Conservation (phyloP, 2,888 invertebrate genomes). For the Ryuthela nishihirai region DNA sequence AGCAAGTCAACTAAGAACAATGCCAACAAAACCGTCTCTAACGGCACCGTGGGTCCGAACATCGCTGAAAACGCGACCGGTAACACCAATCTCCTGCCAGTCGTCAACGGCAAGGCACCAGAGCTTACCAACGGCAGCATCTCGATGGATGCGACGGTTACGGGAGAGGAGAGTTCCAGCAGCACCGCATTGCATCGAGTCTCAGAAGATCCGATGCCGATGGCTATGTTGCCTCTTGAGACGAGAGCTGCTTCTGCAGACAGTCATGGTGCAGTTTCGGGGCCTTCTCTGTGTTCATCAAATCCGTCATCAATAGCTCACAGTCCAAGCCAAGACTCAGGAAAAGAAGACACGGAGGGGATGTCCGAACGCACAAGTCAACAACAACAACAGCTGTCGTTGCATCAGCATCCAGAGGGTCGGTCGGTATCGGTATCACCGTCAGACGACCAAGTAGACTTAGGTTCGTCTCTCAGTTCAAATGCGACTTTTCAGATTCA, state of each 20-base stretch:
- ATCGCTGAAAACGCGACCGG: not conserved
- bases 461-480: conserved; percentile 1
- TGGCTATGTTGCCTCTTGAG: conserved; percentile 5
- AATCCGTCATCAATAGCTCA: no score
- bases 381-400: no score
- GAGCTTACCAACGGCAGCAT: conserved; percentile 19
- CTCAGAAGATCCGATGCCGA: conserved; percentile 8
- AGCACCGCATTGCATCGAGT: conserved; percentile 2
- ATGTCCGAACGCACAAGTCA: no score
- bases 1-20: conserved; percentile 29
- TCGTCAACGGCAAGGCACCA: conserved; percentile 15
- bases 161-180: conserved; percentile 10
- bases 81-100: conserved; percentile 2
- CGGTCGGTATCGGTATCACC: no score
- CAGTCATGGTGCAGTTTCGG: no score
- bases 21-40: conserved; percentile 9
- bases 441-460: no score
- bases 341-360: no score
- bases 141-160: conserved; percentile 12
- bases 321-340: no score
- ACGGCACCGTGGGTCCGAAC: not conserved
- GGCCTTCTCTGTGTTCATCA: no score
- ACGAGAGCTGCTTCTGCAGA: conserved; percentile 12
- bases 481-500: conserved; percentile 7
- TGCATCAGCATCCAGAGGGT: no score